These are phyloP conservation scores for Drosophila trichaetosa DNA, from an alignment of 2,888 invertebrate species.

Conservation along the genomic window DNA sequence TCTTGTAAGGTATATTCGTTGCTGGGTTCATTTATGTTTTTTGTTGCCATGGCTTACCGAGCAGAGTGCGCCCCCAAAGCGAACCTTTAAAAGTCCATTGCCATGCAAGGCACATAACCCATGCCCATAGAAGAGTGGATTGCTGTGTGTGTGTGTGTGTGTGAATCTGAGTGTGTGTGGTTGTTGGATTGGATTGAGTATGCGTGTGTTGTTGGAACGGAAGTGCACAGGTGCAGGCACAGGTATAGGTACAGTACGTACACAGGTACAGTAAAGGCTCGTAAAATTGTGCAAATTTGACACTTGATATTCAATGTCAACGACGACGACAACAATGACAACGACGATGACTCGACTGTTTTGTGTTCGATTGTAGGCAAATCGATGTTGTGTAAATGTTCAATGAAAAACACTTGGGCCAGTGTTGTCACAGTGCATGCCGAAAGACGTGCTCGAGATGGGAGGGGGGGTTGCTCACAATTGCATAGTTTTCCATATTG, in stretches of 20 bases:
- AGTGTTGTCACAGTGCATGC: slow-evolving; percentile 21
- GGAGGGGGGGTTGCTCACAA: background rate
- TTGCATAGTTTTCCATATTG: slow-evolving; percentile 29
- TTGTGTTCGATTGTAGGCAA: slow-evolving; percentile 13
- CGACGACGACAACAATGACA: slow-evolving; percentile 33
- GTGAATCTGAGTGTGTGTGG: background rate
- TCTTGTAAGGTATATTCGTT: slow-evolving; percentile 27
- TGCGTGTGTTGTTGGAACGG: slow-evolving; percentile 32
- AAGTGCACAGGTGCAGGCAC: slow-evolving; percentile 60
- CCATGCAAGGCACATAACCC: slow-evolving; percentile 58
- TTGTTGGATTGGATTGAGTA: background rate
- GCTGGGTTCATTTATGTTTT: background rate
- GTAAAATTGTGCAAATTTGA: slow-evolving; percentile 63
- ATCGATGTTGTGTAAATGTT: slow-evolving; percentile 37
- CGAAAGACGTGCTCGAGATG: background rate
- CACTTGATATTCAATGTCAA: slow-evolving; percentile 72
- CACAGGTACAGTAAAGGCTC: slow-evolving; percentile 57
- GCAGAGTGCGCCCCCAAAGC: slow-evolving; percentile 43
- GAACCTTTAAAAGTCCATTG: slow-evolving; percentile 54
- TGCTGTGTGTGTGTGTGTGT: background rate
- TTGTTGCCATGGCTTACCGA: slow-evolving; percentile 30
- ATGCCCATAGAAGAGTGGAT: slow-evolving; percentile 19
- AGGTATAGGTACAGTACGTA: slow-evolving; percentile 15
- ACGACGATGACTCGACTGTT: slow-evolving; percentile 6
- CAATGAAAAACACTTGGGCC: slow-evolving; percentile 44